These are phyloP conservation scores for Aphaenogaster ashmeadi DNA, from an alignment of 1,140 invertebrate genomes.

Conservation along the genomic window DNA sequence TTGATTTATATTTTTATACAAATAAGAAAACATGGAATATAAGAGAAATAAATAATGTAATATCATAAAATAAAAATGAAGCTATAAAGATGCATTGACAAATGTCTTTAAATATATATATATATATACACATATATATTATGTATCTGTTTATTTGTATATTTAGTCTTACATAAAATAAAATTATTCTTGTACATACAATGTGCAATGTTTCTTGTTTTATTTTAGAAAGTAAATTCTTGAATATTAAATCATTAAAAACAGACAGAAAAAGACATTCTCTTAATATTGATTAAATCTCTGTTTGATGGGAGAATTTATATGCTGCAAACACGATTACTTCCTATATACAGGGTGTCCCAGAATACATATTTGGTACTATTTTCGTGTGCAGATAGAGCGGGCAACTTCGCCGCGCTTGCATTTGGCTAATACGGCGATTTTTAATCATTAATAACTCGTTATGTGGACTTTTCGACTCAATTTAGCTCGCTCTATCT, in stretches of 20 bases:
- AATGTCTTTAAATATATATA: neutral
- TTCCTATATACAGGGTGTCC: neutral
- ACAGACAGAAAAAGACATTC: neutral
- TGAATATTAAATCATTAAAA: neutral
- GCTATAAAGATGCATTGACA: neutral
- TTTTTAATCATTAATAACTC: too few species aligned
- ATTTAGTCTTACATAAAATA: neutral
- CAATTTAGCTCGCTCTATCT: too few species aligned
- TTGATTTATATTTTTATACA: conserved; percentile 64
- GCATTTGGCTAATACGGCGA: too few species aligned
- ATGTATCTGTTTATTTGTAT: neutral
- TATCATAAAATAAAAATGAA: neutral
- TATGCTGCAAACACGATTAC: neutral
- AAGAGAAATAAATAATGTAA: neutral
- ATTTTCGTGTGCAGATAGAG: too few species aligned
- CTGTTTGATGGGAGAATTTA: neutral
- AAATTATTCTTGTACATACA: neutral
- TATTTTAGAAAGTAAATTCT: neutral
- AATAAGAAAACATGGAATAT: neutral
- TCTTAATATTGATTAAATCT: neutral
- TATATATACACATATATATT: neutral
- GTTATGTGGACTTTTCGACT: too few species aligned
- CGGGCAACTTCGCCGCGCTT: too few species aligned
- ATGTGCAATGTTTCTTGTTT: neutral
- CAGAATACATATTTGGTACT: too few species aligned